These are phyloP conservation scores for Cheiracanthium punctorium DNA, from an alignment of 2,888 invertebrate genomes.

Conservation along the genomic window DNA sequence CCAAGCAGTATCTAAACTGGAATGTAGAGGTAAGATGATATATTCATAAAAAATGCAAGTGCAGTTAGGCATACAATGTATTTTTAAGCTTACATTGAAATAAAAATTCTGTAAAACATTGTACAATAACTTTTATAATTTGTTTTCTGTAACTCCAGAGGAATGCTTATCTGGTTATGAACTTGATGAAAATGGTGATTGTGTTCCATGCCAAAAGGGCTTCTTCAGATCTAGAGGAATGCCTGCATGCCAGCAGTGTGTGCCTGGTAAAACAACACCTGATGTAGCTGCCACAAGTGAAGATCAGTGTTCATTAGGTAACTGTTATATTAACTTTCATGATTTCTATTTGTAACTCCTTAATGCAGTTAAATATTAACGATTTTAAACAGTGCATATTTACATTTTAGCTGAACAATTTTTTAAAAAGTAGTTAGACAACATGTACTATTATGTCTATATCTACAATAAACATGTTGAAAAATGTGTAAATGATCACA, in stretches of 20 bases:
- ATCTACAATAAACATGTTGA: too few species aligned
- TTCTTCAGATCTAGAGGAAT: constrained; percentile 91
- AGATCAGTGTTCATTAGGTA: constrained; percentile 94
- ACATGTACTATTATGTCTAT: too few species aligned
- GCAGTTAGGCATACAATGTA: not conserved
- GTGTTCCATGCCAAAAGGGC: constrained; percentile 93
- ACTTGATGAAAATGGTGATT: constrained; percentile 86
- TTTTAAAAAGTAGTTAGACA: too few species aligned
- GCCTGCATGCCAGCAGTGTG: constrained; percentile 87
- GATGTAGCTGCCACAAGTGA: constrained; percentile 87
- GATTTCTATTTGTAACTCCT: too few species aligned
- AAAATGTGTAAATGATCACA: too few species aligned
- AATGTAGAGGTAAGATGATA: constrained; percentile 73
- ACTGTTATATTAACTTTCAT: not conserved
- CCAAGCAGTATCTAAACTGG: constrained; percentile 85
- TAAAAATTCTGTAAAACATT: too few species aligned
- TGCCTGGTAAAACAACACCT: constrained; percentile 91
- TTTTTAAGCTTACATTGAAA: too few species aligned
- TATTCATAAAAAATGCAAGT: too few species aligned
- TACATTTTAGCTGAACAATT: too few species aligned
- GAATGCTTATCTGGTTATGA: constrained; percentile 82
- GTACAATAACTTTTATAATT: too few species aligned
- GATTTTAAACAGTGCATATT: too few species aligned
- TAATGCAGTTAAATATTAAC: too few species aligned
- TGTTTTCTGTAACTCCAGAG: constrained; percentile 77